These are phyloP conservation scores for Zeus faber DNA, from an alignment of 2,113 vertebrate species.

Conservation along the genomic window DNA sequence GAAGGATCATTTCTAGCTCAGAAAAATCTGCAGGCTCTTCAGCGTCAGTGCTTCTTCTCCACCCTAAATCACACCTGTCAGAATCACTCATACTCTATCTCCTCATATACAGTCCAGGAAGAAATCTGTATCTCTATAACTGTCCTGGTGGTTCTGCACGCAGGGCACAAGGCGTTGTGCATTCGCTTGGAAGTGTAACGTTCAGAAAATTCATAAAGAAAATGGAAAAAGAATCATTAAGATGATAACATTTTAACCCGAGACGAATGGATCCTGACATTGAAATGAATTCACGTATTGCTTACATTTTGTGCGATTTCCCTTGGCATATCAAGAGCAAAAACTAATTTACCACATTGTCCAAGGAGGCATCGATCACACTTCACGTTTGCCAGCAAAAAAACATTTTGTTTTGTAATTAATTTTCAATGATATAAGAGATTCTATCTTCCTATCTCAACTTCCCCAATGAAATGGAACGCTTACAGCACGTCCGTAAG, in stretches of 20 bases:
- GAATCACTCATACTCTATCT: constrained; percentile 19
- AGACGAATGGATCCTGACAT: too few relatives aligned
- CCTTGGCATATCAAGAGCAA: too few relatives aligned
- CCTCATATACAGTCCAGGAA: constrained; percentile 26
- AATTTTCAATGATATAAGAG: neutral
- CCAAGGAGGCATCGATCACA: too few relatives aligned
- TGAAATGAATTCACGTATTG: too few relatives aligned
- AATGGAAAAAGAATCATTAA: neutral
- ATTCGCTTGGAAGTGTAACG: neutral
- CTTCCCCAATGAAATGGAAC: neutral
- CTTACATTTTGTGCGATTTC: too few relatives aligned
- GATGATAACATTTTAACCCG: neutral
- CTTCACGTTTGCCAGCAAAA: too few relatives aligned
- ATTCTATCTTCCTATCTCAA: neutral
- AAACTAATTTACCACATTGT: too few relatives aligned
- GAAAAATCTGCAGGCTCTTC: constrained; percentile 46
- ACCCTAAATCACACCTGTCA: constrained; percentile 41
- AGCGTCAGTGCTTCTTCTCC: constrained; percentile 9
- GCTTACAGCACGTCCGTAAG: neutral
- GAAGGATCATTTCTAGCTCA: constrained; percentile 42
- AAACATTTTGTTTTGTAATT: neutral
- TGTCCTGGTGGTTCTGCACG: neutral
- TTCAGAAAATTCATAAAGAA: neutral
- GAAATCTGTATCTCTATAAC: constrained; percentile 8
- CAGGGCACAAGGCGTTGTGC: neutral